Conservation (phyloP, 2,113 vertebrate genomes). For the Brachypteracias leptosomus region DNA sequence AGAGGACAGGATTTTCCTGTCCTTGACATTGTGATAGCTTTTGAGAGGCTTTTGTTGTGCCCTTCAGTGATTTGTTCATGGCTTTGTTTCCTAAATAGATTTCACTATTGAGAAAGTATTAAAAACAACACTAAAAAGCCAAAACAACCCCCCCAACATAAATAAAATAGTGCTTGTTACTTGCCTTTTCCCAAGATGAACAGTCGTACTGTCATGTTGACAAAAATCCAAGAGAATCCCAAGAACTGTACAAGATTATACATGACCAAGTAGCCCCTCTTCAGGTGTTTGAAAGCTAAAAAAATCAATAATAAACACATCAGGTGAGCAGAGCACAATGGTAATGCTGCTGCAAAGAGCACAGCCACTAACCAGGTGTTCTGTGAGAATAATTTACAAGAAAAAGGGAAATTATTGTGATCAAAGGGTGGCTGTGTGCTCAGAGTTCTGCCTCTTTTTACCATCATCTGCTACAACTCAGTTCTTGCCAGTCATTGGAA, state of each 20-base stretch:
- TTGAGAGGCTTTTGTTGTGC: not conserved
- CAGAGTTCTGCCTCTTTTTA: not conserved
- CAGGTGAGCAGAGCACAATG: not conserved
- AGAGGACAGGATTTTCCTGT: not conserved
- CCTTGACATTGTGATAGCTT: not conserved
- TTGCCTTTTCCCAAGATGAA: slow-evolving; percentile 90
- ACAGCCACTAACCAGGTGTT: not conserved
- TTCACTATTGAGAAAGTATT: not conserved
- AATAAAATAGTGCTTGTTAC: slow-evolving; percentile 9
- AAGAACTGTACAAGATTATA: slow-evolving; percentile 97
- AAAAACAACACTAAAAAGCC: not conserved
- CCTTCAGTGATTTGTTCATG: not conserved
- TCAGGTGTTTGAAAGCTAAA: slow-evolving; percentile 80
- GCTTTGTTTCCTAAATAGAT: not conserved
- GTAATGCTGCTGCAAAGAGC: too few species aligned
- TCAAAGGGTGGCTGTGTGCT: not conserved
- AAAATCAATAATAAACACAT: not conserved
- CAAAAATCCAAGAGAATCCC: slow-evolving; percentile 96
- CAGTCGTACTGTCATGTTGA: slow-evolving; percentile 94
- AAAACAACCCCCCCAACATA: not conserved
- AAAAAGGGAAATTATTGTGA: not conserved
- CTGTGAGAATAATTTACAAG: not conserved
- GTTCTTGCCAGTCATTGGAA: not conserved
- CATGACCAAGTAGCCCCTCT: slow-evolving; percentile 86
- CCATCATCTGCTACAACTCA: not conserved